A percentile compares a stretch with the other conserved stretches of the same genome.
phyloP scores from a whole-genome alignment of 2,888 invertebrate species.

The Griposia aprilina region DNA sequence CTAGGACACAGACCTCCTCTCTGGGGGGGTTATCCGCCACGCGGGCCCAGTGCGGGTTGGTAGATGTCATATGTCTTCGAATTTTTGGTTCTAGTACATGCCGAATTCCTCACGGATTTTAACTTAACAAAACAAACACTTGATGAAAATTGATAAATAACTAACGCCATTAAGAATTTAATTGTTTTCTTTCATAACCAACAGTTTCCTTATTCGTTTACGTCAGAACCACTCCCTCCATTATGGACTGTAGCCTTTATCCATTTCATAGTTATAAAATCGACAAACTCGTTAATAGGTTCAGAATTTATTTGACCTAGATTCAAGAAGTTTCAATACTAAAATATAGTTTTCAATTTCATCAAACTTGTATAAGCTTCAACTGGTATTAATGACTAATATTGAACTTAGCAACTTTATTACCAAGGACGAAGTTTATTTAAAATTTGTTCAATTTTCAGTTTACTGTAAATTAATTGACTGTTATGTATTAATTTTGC shows the following conservation, averaged over 20 bases:
- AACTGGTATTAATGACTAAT: constrained; percentile 59
- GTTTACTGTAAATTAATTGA: constrained; percentile 6
- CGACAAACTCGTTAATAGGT: constrained; percentile 61
- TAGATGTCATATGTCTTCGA: no score
- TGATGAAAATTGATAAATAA: no score
- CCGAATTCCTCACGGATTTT: no score
- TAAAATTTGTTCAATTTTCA: constrained; percentile 15
- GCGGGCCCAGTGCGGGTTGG: no score
- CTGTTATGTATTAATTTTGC: neutral
- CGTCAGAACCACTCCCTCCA: neutral
- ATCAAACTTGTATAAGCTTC: constrained; percentile 62
- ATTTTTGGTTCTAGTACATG: no score
- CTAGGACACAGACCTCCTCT: no score
- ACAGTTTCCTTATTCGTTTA: constrained; percentile 9
- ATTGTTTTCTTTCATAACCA: neutral
- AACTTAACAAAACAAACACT: neutral
- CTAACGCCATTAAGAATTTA: no score
- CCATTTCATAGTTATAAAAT: constrained; percentile 43
- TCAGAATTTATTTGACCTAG: constrained; percentile 54
- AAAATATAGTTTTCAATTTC: constrained; percentile 65
- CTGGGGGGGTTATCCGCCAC: no score
- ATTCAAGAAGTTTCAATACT: constrained; percentile 39
- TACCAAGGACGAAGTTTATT: constrained; percentile 11
- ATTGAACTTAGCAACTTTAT: constrained; percentile 31
- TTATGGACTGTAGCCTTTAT: constrained; percentile 16